Evolutionary conservation across 2,113 vertebrate genomes (phyloP).

Genomic region (Lonchura striata): DNA sequence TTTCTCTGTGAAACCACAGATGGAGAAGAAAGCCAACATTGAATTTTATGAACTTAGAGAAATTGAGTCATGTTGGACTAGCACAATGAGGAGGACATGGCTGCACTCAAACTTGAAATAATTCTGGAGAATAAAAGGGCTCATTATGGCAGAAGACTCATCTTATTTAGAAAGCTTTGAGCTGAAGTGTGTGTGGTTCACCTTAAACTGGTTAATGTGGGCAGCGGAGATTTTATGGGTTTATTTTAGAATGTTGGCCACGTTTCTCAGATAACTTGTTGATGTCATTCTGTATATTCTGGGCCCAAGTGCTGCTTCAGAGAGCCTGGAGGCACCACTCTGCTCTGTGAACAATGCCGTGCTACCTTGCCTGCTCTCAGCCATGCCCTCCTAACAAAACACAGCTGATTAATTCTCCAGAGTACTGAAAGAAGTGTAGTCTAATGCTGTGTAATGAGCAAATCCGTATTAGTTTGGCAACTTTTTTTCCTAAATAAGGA

Average conservation of each 20-base stretch:
- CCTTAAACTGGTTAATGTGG: not conserved
- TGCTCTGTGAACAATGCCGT: not conserved
- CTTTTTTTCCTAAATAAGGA: not conserved
- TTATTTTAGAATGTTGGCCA: not conserved
- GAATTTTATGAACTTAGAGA: not conserved
- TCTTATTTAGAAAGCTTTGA: not conserved
- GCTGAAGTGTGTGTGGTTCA: not conserved
- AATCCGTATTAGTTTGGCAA: not conserved
- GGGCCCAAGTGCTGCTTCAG: not conserved
- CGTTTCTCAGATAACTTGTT: conserved; percentile 41
- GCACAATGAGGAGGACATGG: not conserved
- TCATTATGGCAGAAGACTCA: not conserved
- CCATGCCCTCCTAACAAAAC: not conserved
- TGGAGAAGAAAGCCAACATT: not conserved
- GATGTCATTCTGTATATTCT: not conserved
- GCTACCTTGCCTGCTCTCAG: not conserved
- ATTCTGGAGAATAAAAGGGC: not conserved
- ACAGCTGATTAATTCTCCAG: not conserved
- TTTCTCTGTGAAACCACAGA: not conserved
- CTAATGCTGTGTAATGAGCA: not conserved
- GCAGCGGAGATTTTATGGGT: not conserved
- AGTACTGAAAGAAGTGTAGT: not conserved
- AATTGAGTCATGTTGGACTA: not conserved
- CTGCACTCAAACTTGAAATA: not conserved
- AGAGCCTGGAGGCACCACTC: not conserved